Percentiles rank a stretch among this genome's conserved stretches.
These are phyloP conservation scores for Peromyscus eremicus DNA, from an alignment of 2,797 vertebrate species.

Conservation along the genomic window DNA sequence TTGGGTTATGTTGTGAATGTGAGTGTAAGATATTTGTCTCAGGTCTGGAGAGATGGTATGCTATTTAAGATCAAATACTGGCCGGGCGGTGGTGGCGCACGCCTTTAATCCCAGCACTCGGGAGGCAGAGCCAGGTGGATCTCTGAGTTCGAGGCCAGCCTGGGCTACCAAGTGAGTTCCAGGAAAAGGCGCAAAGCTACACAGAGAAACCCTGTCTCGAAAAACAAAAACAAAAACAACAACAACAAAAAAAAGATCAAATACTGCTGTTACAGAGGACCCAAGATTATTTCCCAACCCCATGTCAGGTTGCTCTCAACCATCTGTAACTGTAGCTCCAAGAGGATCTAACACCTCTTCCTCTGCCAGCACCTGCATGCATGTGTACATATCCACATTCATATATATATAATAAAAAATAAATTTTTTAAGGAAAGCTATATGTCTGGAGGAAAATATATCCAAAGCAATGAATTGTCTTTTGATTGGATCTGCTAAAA, in stretches of 20 bases:
- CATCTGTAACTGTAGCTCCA: neutral
- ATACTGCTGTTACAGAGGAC: neutral
- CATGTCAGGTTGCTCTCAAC: neutral
- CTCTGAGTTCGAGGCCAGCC: too few species aligned
- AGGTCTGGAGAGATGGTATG: neutral
- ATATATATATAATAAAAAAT: neutral
- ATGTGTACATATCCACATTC: neutral
- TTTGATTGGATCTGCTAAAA: constrained; percentile 36
- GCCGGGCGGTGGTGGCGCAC: too few species aligned
- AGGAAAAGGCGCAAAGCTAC: too few species aligned
- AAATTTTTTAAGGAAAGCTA: neutral
- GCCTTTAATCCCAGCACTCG: too few species aligned
- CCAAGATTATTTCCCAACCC: neutral
- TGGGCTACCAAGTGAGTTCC: too few species aligned
- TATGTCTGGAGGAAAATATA: constrained; percentile 52
- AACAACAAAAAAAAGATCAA: too few species aligned
- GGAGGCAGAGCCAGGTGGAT: too few species aligned
- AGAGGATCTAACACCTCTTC: neutral
- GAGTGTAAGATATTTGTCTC: neutral
- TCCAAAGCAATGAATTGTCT: constrained; percentile 29
- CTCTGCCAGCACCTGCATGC: neutral
- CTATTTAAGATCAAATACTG: neutral
- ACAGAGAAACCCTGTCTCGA: too few species aligned
- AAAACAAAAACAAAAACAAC: too few species aligned
- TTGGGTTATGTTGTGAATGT: constrained; percentile 17